These are phyloP conservation scores for Amiota minor DNA, from an alignment of 2,888 invertebrate genomes.

Conservation along the genomic window DNA sequence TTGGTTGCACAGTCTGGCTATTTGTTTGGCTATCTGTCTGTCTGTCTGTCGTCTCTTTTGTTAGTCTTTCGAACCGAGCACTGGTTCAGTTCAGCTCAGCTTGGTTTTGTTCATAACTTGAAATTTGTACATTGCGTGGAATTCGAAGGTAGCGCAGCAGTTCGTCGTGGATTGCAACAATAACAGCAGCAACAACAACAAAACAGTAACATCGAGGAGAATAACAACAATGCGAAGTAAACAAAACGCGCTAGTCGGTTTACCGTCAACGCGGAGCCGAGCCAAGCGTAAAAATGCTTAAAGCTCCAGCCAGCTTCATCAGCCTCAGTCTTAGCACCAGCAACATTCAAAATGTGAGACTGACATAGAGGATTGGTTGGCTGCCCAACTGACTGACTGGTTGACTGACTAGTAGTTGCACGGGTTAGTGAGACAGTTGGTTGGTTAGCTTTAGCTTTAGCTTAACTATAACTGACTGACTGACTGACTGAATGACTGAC, in stretches of 20 bases:
- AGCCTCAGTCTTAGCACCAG: not conserved
- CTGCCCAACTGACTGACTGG: constrained; percentile 23
- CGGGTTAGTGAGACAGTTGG: not conserved
- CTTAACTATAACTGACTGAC: not conserved
- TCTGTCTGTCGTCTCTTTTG: too few species aligned
- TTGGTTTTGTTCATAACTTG: constrained; percentile 59
- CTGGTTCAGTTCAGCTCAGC: constrained; percentile 4
- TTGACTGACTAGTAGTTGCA: constrained; percentile 37
- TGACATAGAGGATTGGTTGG: constrained; percentile 22
- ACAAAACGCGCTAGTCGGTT: constrained; percentile 2
- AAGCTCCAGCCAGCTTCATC: not conserved
- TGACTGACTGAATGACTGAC: not conserved
- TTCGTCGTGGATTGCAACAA: constrained; percentile 32
- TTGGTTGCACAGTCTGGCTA: not conserved
- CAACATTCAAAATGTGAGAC: constrained; percentile 20
- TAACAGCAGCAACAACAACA: constrained; percentile 24
- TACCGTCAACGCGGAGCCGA: constrained; percentile 27
- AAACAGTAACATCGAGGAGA: not conserved
- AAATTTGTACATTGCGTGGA: constrained; percentile 65
- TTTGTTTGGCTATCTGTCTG: too few species aligned
- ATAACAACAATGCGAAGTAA: constrained; percentile 16
- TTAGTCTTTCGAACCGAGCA: not conserved
- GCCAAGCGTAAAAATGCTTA: constrained; percentile 45
- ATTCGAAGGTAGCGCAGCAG: constrained; percentile 60
- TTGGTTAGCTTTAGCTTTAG: constrained; percentile 11